phyloP scores from a whole-genome alignment of 2,888 invertebrate genomes.

The Leptinotarsa tumamoca region DNA sequence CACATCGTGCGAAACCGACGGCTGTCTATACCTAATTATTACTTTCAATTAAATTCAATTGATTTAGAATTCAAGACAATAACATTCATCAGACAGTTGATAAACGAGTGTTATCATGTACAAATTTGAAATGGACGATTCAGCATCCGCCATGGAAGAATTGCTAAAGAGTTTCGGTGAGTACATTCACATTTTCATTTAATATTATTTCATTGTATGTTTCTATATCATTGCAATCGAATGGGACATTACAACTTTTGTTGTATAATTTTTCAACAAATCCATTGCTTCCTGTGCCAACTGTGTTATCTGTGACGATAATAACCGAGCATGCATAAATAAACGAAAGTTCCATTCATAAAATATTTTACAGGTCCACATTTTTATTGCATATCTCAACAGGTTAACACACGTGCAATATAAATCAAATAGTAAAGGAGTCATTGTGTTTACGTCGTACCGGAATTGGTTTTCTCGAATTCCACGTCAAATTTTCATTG shows the following conservation, averaged over 20 bases:
- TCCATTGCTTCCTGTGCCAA: neutral
- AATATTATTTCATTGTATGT: neutral
- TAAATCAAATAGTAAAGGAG: no score
- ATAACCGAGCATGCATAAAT: neutral
- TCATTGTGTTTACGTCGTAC: no score
- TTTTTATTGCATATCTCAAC: neutral
- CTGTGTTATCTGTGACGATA: neutral
- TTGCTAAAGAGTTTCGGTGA: constrained; percentile 38
- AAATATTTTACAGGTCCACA: neutral
- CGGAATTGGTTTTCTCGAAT: no score
- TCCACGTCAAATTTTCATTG: no score
- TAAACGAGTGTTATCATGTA: neutral
- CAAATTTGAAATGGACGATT: neutral
- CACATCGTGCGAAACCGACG: neutral
- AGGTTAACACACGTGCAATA: no score
- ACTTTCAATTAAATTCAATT: constrained; percentile 40
- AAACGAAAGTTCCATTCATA: neutral
- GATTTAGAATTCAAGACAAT: constrained; percentile 29
- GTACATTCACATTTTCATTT: neutral
- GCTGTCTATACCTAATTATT: neutral
- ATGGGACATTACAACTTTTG: neutral
- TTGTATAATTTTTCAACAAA: neutral
- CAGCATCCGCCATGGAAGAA: constrained; percentile 30
- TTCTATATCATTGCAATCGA: no score
- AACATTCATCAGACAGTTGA: neutral